Base-by-base conservation (phyloP, 2,888 invertebrate genomes). In the Plusia festucae region DNA sequence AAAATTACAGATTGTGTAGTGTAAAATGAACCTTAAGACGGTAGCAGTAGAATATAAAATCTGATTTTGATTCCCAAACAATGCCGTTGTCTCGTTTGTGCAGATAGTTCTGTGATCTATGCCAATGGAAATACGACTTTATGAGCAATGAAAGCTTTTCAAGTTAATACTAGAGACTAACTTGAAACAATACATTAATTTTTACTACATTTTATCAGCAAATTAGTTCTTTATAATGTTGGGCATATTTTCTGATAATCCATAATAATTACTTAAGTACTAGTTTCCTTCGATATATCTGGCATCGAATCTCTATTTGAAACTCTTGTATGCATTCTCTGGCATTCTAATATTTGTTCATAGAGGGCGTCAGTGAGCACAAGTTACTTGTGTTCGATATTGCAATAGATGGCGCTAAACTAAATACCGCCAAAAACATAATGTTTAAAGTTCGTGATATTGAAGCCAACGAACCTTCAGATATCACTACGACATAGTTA, bases 321-420 rank as follows among this genome's bases (percentile, higher is more conserved):
- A 13, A 13, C 15, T 34, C 40, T 6, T 15, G 6, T 40, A n/a
- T n/a, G n/a, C n/a, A n/a, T n/a, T n/a, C n/a, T n/a, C n/a, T n/a
- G n/a, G n/a, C 7, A 40, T n/a, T 6, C 18, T 46, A 11, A 18
- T 9, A 2, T 16, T 18, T 8, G 44, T 22, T 32, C 27, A 56
- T 44, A 70, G 70, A 70, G 64, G 70, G 70, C 70, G 70, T 18
- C 55, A n/a, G 46, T 27, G 16, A 4, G 13, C 24, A 20, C 30
- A n/a, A 13, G 40, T 20, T 15, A 11, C 0, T 0, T 18, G n/a
- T 15, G 20, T 16, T 24, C n/a, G 15, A 13, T 0, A 40, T 24
- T 20, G 11, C 53, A 49, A 55, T 1, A 70, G 70, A 70, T 70
- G 70, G 70, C 70, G 64, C 49, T 70, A 16, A 30, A 16, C 9